These are phyloP conservation scores for Notocelia uddmanniana DNA, from an alignment of 2,888 invertebrate species.

Conservation along the genomic window DNA sequence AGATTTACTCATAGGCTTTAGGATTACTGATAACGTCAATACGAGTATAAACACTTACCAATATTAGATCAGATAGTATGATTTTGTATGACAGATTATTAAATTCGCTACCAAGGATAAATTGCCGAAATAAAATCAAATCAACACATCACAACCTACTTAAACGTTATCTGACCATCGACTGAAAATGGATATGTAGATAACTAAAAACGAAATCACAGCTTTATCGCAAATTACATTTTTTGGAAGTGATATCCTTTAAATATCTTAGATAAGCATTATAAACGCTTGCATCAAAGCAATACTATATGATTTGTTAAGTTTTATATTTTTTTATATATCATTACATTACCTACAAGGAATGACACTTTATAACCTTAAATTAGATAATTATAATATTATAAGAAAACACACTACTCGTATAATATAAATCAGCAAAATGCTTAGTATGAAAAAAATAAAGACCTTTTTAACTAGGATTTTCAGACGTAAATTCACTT, in stretches of 20 bases:
- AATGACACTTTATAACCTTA: not conserved
- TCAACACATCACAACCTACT: conserved; percentile 70
- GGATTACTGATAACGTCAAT: conserved; percentile 24
- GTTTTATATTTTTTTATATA: not conserved
- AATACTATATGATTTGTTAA: conserved; percentile 25
- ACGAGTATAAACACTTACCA: conserved; percentile 50
- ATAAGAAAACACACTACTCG: too few species aligned
- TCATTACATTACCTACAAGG: not conserved
- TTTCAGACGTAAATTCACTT: too few species aligned
- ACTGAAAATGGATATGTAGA: conserved; percentile 80
- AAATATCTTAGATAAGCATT: conserved; percentile 69
- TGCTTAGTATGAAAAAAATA: too few species aligned
- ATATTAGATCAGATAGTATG: conserved; percentile 46
- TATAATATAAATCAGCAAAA: too few species aligned
- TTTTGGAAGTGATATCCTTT: conserved; percentile 71
- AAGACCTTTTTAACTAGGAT: too few species aligned
- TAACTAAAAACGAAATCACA: conserved; percentile 73
- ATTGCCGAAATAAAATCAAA: conserved; percentile 27
- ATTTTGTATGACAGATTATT: conserved; percentile 34
- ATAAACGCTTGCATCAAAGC: conserved; percentile 56
- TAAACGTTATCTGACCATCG: conserved; percentile 76
- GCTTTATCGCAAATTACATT: conserved; percentile 80
- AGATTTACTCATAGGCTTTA: not conserved
- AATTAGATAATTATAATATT: too few species aligned
- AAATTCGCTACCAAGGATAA: conserved; percentile 11